Percentiles rank a stretch among this genome's conserved stretches.
phyloP scores from a whole-genome alignment of 2,888 invertebrate genomes.

The Drosophila kambysellisi region DNA sequence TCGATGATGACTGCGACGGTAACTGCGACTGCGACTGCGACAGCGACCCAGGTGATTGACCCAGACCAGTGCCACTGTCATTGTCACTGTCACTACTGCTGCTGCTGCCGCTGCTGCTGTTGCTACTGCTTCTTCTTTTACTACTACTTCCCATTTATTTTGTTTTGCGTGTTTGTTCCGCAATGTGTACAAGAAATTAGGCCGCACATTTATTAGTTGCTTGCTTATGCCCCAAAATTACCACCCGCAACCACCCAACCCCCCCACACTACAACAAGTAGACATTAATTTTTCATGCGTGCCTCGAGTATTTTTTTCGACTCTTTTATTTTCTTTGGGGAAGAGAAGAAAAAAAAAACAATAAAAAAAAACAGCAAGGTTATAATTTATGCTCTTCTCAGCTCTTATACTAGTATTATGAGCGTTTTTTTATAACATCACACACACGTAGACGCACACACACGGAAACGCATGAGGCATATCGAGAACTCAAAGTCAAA shows the following conservation, averaged over 20 bases:
- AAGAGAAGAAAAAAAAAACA: neutral
- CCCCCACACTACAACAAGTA: constrained; percentile 5
- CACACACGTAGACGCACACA: constrained; percentile 6
- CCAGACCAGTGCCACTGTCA: constrained; percentile 59
- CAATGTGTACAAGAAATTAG: constrained; percentile 32
- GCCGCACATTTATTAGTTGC: constrained; percentile 12
- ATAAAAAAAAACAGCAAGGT: constrained; percentile 6
- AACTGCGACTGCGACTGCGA: constrained; percentile 52
- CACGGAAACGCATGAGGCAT: constrained; percentile 36
- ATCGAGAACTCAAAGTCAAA: constrained; percentile 29
- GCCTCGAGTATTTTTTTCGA: neutral
- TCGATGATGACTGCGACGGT: constrained; percentile 36
- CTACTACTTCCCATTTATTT: constrained; percentile 15
- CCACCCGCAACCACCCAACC: neutral
- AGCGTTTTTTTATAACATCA: constrained; percentile 15
- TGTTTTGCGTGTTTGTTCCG: constrained; percentile 31
- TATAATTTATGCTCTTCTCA: constrained; percentile 9
- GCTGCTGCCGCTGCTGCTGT: neutral
- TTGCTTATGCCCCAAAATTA: constrained; percentile 1
- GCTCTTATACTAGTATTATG: constrained; percentile 32
- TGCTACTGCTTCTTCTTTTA: neutral
- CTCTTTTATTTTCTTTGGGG: constrained; percentile 8
- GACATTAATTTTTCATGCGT: constrained; percentile 35
- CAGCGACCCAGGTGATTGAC: constrained; percentile 75
- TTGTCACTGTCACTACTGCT: constrained; percentile 23